Evolutionary conservation across 1,140 invertebrate genomes (phyloP), one percentile per base, ranked within the genome.

Genomic region (Prorops nasuta): DNA sequence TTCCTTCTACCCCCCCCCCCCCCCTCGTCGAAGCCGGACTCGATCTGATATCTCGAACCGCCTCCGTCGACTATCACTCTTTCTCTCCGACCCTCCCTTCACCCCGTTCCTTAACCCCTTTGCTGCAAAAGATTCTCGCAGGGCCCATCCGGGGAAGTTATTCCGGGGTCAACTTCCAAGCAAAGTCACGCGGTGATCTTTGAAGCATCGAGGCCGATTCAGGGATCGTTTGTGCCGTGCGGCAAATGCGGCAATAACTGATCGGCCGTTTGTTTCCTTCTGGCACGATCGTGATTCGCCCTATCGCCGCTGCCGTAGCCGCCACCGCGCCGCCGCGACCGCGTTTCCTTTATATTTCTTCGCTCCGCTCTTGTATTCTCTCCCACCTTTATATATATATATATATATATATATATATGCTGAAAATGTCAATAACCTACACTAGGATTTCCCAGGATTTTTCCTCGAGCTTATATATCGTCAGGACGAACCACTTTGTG

Each of bases 1-100:
- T 34, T 34, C 44, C 20, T 9, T 14, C 15, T 39, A 10, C 18
- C 24, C 10, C 17, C 16, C 16, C 24, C 2, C 9, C 32, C 9
- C 22, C 15, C n/a, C 31, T 10, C 49, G 49, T 60, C 45, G 34
- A 56, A 45, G 21, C 38, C 21, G 35, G 28, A 41, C 52, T 51
- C 43, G 61, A 63, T 63, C 61, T 59, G 61, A 59, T 63, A 63
- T 63, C 61, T 40, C 52, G 9, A 49, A 50, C 53, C 58, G 51
- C 58, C 59, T 61, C 60, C 58, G 56, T 62, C 58, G 60, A 31
- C 58, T 62, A 58, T 61, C 58, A 49, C 37, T 60, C 54, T 56
- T 28, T 28, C 40, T 35, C 22, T 38, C 36, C 40, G 40, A 38
- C 17, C n/a, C 21, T 12, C 32, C 36, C 8, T 45, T 17, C 16